These are phyloP conservation scores for Ophion ellenae DNA, from an alignment of 2,888 invertebrate species.

Conservation along the genomic window DNA sequence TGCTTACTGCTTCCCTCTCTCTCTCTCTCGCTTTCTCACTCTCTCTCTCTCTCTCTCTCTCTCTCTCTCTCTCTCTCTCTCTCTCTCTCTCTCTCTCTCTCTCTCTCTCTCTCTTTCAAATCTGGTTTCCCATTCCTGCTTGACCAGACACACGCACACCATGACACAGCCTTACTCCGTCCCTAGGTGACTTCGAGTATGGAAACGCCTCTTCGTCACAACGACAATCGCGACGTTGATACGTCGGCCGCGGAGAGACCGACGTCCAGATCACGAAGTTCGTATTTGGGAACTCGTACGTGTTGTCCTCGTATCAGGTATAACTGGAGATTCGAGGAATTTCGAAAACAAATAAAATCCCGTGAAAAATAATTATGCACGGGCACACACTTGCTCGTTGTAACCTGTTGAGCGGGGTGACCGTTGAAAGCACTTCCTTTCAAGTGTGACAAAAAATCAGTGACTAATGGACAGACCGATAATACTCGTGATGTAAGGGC, in stretches of 20 bases:
- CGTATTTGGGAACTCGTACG: constrained; percentile 50
- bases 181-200: constrained; percentile 35
- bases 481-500: background rate
- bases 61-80: constrained; percentile 27
- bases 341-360: background rate
- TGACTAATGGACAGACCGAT: background rate
- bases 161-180: constrained; percentile 44
- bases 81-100: constrained; percentile 26
- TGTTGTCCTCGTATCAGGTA: background rate
- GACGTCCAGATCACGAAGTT: constrained; percentile 33
- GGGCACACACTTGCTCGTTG: background rate
- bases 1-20: background rate
- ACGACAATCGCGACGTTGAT: constrained; percentile 30
- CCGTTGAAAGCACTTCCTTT: background rate
- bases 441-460: background rate
- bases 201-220: constrained; percentile 57
- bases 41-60: constrained; percentile 28
- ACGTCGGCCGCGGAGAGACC: constrained; percentile 2
- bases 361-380: background rate
- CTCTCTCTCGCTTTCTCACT: constrained; percentile 27
- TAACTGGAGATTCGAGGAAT: background rate
- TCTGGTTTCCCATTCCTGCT: constrained; percentile 50
- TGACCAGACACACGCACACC: constrained; percentile 13
- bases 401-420: background rate
- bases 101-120: background rate